phyloP scores from a whole-genome alignment of 23 tunicate genomes.

The Halocynthia aurantium region DNA sequence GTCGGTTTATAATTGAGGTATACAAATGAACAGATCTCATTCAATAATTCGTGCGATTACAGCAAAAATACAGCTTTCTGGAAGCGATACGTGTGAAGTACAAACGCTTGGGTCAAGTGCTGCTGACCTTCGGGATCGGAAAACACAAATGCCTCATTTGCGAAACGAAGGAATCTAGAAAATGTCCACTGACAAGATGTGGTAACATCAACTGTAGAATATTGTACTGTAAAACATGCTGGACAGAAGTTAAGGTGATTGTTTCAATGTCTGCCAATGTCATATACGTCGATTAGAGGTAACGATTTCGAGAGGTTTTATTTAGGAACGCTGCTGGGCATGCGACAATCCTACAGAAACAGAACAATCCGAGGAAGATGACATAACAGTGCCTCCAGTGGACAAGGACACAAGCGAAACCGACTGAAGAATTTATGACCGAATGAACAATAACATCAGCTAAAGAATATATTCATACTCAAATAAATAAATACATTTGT shows the following conservation, averaged over 20 bases:
- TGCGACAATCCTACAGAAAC: conserved; percentile 6
- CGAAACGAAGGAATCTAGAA: conserved; percentile 33
- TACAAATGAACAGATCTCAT: too few species aligned
- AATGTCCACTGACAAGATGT: conserved; percentile 20
- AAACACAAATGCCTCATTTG: conserved; percentile 49
- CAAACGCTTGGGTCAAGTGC: conserved; percentile 12
- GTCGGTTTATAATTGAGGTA: too few species aligned
- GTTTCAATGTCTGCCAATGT: background rate
- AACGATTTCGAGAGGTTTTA: background rate
- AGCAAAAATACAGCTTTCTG: conserved; percentile 64
- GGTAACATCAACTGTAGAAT: conserved; percentile 32
- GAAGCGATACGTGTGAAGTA: conserved; percentile 27
- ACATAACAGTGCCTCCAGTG: background rate
- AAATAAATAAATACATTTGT: too few species aligned
- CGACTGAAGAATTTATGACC: background rate
- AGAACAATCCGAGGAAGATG: background rate
- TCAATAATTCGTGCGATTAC: background rate
- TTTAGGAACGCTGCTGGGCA: conserved; percentile 27
- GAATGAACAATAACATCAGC: background rate
- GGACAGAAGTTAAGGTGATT: conserved; percentile 75
- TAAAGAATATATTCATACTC: too few species aligned
- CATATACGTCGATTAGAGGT: background rate
- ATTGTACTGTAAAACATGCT: conserved; percentile 54
- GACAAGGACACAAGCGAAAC: background rate
- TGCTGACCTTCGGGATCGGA: conserved; percentile 35